Conservation (phyloP, 2,888 invertebrate species). For the Diarsia mendica region DNA sequence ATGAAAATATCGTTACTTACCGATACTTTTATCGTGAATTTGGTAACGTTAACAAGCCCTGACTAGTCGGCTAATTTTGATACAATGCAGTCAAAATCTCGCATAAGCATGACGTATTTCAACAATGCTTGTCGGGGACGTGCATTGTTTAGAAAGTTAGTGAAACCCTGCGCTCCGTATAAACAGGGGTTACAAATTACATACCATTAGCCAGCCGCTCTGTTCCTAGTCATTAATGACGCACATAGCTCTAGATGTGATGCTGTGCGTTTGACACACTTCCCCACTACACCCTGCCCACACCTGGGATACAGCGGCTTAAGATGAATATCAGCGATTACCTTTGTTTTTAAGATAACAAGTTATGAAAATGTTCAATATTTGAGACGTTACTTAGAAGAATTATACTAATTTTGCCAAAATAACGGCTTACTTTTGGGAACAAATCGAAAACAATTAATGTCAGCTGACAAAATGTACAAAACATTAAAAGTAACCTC, state of each 20-base stretch:
- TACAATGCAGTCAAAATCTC: not conserved
- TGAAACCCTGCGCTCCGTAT: conserved; percentile 29
- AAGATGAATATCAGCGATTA: conserved; percentile 7
- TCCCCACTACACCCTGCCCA: conserved; percentile 8
- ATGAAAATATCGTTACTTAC: too few relatives aligned
- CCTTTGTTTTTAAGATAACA: conserved; percentile 39
- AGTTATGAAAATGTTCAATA: not conserved
- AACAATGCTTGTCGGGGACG: conserved; percentile 16
- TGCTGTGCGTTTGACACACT: conserved; percentile 54
- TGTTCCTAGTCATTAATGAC: conserved; percentile 59
- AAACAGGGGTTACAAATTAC: conserved; percentile 53
- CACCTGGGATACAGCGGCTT: conserved; percentile 14
- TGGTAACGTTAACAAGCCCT: too few relatives aligned
- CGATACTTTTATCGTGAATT: too few relatives aligned
- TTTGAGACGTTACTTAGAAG: not conserved
- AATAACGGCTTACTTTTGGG: conserved; percentile 1
- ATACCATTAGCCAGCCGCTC: conserved; percentile 55
- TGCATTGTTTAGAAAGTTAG: conserved; percentile 45
- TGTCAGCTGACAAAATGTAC: conserved; percentile 62
- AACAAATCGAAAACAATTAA: conserved; percentile 48
- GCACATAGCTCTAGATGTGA: conserved; percentile 41
- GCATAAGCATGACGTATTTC: conserved; percentile 6
- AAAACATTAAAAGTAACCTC: conserved; percentile 66
- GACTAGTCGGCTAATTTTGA: not conserved
- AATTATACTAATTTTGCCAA: not conserved